phyloP scores from a whole-genome alignment of 2,888 invertebrate genomes.

The Tachina lurida region DNA sequence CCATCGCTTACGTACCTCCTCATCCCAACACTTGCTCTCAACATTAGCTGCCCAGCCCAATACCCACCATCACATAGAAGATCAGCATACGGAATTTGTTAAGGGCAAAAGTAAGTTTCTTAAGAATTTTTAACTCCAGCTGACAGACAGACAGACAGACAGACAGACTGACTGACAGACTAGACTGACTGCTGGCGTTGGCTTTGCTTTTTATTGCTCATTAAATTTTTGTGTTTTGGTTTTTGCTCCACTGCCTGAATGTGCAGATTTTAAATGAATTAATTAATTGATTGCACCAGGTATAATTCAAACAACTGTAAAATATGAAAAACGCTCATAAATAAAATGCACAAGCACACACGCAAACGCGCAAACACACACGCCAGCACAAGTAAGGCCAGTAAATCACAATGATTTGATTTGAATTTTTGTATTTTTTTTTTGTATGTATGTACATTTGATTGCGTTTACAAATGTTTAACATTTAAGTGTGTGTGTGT shows the following conservation, averaged over 20 bases:
- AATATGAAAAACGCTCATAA: constrained; percentile 4
- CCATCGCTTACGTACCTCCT: constrained; percentile 70
- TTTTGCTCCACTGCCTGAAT: background rate
- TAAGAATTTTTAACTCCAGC: background rate
- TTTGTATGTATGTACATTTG: too few species aligned
- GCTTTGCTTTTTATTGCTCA: background rate
- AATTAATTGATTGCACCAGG: constrained; percentile 48
- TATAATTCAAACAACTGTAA: constrained; percentile 28
- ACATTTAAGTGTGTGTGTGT: background rate
- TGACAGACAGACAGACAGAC: too few species aligned
- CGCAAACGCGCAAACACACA: background rate
- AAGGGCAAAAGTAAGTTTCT: constrained; percentile 90
- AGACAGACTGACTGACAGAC: too few species aligned
- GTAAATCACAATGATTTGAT: constrained; percentile 45
- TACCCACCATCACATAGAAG: constrained; percentile 79
- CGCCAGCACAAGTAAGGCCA: background rate
- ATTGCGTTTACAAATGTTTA: constrained; percentile 30
- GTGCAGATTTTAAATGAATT: constrained; percentile 37
- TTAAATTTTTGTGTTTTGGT: background rate
- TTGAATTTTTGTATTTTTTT: constrained; percentile 31
- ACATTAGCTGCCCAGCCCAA: constrained; percentile 76
- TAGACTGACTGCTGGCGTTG: constrained; percentile 4
- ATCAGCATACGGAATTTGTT: constrained; percentile 87
- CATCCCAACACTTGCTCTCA: constrained; percentile 65
- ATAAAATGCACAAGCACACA: background rate